These are phyloP conservation scores for Anthoscopus minutus DNA, from an alignment of 2,113 vertebrate genomes.

Conservation along the genomic window DNA sequence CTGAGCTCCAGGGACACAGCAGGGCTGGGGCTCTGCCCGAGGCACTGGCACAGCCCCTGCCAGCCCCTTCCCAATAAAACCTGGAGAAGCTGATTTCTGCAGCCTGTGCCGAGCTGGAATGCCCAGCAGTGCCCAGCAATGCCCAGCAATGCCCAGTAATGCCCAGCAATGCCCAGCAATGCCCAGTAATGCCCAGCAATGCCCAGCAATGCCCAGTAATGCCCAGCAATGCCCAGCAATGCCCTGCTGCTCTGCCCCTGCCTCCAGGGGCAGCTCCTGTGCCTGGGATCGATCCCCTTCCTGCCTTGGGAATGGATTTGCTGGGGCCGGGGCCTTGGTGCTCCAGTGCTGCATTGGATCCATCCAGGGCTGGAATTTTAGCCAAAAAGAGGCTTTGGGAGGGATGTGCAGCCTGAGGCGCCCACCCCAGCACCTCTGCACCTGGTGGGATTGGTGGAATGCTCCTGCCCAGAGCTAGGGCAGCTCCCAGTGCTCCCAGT, in stretches of 20 bases:
- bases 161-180: fast-evolving
- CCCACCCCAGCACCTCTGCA: fast-evolving
- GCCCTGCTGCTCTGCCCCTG: neutral
- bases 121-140: fast-evolving
- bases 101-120: neutral
- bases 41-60: fast-evolving
- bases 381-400: neutral
- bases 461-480: neutral
- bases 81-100: neutral
- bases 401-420: neutral
- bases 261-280: neutral
- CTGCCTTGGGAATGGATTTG: neutral
- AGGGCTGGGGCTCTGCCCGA: neutral
- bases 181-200: fast-evolving
- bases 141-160: fast-evolving
- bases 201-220: fast-evolving
- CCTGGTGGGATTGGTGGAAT: neutral
- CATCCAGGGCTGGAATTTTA: too few species aligned
- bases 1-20: neutral
- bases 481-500: neutral
- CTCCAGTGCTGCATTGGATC: too few species aligned
- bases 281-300: neutral
- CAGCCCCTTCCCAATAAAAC: neutral
- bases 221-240: fast-evolving
- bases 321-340: too few species aligned